Evolutionary conservation across 1,140 invertebrate genomes (phyloP).

Genomic region (Leptinotarsa undecemlineata): DNA sequence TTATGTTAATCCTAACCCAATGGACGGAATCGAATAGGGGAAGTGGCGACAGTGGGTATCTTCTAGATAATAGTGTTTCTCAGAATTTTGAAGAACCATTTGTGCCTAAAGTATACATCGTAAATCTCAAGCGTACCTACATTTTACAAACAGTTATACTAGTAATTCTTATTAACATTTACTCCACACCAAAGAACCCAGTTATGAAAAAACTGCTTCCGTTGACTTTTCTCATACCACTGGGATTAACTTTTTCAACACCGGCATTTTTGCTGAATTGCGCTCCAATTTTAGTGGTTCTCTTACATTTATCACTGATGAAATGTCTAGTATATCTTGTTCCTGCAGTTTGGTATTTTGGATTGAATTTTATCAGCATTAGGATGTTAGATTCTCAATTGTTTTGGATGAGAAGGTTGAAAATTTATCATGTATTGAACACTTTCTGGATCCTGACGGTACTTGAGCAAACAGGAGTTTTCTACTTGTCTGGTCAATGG

Average conservation of each 20-base stretch:
- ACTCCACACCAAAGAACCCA: slow-evolving; percentile 67
- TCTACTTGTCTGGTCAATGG: slow-evolving; percentile 56
- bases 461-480: slow-evolving; percentile 64
- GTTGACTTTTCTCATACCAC: slow-evolving; percentile 72
- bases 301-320: slow-evolving; percentile 71
- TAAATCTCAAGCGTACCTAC: slow-evolving; percentile 70
- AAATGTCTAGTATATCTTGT: slow-evolving; percentile 74
- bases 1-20: too few species aligned
- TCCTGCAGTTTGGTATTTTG: slow-evolving; percentile 62
- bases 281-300: slow-evolving; percentile 69
- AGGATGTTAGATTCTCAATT: slow-evolving; percentile 83
- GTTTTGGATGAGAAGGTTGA: slow-evolving; percentile 66
- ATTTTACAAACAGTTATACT: slow-evolving; percentile 71
- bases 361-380: slow-evolving; percentile 72
- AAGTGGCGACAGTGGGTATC: slow-evolving; percentile 52
- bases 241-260: slow-evolving; percentile 69
- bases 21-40: slow-evolving; percentile 57
- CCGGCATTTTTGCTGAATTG: slow-evolving; percentile 65
- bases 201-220: slow-evolving; percentile 68
- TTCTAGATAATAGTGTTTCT: slow-evolving; percentile 70
- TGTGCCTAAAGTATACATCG: slow-evolving; percentile 64
- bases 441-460: slow-evolving; percentile 86
- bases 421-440: slow-evolving; percentile 83
- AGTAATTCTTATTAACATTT: slow-evolving; percentile 70
- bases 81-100: slow-evolving; percentile 66